These are phyloP conservation scores for Anthopleura sola DNA, from an alignment of 64 coral and sea anemone species.

Conservation along the genomic window DNA sequence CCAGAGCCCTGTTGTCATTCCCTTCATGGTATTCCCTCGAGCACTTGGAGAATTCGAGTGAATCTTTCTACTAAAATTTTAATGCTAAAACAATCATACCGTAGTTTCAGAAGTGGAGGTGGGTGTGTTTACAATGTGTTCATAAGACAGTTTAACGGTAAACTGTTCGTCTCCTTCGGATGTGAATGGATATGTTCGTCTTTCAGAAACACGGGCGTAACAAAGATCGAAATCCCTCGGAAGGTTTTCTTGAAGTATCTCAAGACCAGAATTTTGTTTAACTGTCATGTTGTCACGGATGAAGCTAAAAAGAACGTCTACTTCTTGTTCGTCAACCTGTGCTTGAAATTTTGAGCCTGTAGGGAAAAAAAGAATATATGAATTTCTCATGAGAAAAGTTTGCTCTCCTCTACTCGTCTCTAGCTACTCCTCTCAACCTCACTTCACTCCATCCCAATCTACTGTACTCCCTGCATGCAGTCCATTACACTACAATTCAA, in stretches of 20 bases:
- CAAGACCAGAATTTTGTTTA: background rate
- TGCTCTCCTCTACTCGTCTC: no score
- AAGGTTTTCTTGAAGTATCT: background rate
- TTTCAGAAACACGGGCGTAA: background rate
- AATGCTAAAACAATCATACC: background rate
- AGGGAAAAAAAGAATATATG: background rate
- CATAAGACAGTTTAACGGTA: background rate
- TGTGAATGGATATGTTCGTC: constrained; percentile 6
- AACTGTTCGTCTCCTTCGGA: background rate
- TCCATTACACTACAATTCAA: no score
- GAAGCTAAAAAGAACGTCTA: background rate
- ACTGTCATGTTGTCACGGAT: background rate
- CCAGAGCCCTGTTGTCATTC: no score
- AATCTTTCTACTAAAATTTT: no score
- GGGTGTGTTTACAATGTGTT: background rate
- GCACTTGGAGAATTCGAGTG: no score
- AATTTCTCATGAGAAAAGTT: no score
- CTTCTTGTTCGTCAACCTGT: background rate
- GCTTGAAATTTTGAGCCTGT: background rate
- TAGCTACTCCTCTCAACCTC: background rate
- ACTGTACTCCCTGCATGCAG: no score
- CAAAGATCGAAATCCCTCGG: background rate
- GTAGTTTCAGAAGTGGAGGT: no score
- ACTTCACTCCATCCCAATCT: no score
- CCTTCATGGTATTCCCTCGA: no score